Conservation (phyloP, 2,888 invertebrate species). For the Cotesia congregata region DNA sequence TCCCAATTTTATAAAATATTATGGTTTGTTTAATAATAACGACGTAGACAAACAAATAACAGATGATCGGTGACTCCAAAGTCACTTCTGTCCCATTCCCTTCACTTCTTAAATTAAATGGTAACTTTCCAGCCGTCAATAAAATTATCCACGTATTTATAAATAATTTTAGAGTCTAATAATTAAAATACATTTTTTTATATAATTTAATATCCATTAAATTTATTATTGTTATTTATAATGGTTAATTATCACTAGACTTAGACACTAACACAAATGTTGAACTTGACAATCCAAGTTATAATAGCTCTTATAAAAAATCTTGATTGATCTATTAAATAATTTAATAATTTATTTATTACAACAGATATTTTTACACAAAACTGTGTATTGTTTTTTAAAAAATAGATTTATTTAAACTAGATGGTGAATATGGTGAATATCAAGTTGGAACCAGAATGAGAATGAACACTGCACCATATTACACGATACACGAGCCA, state of each 20-base stretch:
- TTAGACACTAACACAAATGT: neutral
- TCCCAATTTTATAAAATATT: neutral
- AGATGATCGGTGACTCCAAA: neutral
- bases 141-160: too few relatives aligned
- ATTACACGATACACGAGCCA: neutral
- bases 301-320: neutral
- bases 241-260: neutral
- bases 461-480: neutral
- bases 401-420: neutral
- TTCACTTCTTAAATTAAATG: neutral
- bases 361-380: too few relatives aligned
- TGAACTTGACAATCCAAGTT: neutral
- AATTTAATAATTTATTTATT: too few relatives aligned
- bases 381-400: too few relatives aligned
- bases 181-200: neutral
- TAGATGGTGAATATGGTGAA: neutral
- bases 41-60: neutral
- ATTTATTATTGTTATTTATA: neutral
- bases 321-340: too few relatives aligned
- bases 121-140: neutral
- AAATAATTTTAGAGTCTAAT: neutral
- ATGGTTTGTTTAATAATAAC: neutral
- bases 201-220: neutral
- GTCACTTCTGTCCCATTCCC: neutral
- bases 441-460: neutral